Evolutionary conservation across 2,113 vertebrate genomes (phyloP), one percentile per base, ranked within the genome.

Genomic region (Telmatochromis sp.): DNA sequence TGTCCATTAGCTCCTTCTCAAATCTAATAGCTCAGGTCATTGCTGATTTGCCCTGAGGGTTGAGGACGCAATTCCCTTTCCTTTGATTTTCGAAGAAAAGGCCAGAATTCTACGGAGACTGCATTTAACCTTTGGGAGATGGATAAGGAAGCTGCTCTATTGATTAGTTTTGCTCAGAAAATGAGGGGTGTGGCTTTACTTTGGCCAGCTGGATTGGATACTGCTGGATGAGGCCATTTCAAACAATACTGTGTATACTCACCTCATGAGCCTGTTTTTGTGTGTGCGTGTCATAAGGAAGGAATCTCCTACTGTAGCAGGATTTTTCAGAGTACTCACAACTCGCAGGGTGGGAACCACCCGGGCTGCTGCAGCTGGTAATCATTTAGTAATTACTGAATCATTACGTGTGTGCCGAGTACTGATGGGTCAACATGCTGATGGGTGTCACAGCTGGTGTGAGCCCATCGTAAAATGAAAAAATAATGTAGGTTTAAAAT

Each of bases 91-190:
- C 79, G 28, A 91, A 93, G 86, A 95, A 78, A 95, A 94, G 87
- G 71, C 68, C 87, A 86, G 73, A 85, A 91, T 90, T 95, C 87
- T 90, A 17, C 51, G 85, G 83, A 92, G 78, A 88, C 53, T 75
- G 85, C 87, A 85, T 94, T 95, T 95, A 95, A 95, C 94, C 94
- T 95, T 94, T 95, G 84, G 89, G 86, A 92, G 93, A 93, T 55
- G 84, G 87, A 93, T 91, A 94, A 94, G 91, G 89, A 93, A 89
- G 87, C 91, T 45, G 45, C 28, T 45, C n/a, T 50, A 93, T 95
- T 23, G 91, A 95, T 95, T 93, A 87, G 86, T 83, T 90, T 92
- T 91, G 71, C 86, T 90, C 81, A 50, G 85, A 89, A 87, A 91
- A 90, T 78, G 73, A 84, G 23, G 51, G 81, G 82, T 86, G 82